These are phyloP conservation scores for Hyalella azteca DNA, from an alignment of 2,888 invertebrate genomes.

Conservation along the genomic window DNA sequence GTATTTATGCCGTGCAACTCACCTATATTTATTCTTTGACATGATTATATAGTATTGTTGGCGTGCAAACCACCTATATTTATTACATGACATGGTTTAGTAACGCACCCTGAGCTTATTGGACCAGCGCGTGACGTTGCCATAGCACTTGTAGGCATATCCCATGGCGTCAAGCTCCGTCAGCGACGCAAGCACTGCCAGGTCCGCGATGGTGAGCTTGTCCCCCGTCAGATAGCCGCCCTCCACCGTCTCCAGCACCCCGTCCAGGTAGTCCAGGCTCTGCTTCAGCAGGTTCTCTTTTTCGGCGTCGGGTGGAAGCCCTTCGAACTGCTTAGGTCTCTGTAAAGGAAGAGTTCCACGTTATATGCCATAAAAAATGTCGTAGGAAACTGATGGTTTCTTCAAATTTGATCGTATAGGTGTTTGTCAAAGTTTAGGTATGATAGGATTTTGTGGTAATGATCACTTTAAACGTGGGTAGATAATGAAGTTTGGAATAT, in stretches of 20 bases:
- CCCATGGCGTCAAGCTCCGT: conserved; percentile 61
- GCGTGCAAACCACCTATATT: background rate
- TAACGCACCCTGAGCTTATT: conserved; percentile 46
- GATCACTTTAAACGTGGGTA: too few species aligned
- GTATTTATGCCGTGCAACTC: too few species aligned
- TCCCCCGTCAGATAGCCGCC: conserved; percentile 61
- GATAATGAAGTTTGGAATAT: too few species aligned
- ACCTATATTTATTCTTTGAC: too few species aligned
- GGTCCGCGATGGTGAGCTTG: conserved; percentile 62
- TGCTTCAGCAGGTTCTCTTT: conserved; percentile 61
- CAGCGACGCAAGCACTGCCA: conserved; percentile 62
- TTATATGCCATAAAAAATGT: too few species aligned
- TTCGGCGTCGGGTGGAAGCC: conserved; percentile 59
- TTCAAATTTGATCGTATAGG: too few species aligned
- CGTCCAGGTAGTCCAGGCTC: conserved; percentile 60
- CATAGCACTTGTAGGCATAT: conserved; percentile 60
- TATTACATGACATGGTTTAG: background rate
- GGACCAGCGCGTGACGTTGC: conserved; percentile 50
- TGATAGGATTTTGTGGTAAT: too few species aligned
- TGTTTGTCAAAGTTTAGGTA: too few species aligned
- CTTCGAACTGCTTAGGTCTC: conserved; percentile 58
- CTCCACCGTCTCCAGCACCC: conserved; percentile 59
- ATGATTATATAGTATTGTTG: background rate
- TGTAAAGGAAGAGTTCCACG: too few species aligned
- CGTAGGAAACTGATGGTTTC: too few species aligned